Evolutionary conservation across 37 sponge, comb jelly and placozoan species (phyloP).

Genomic region (Lycopodina hypogea): DNA sequence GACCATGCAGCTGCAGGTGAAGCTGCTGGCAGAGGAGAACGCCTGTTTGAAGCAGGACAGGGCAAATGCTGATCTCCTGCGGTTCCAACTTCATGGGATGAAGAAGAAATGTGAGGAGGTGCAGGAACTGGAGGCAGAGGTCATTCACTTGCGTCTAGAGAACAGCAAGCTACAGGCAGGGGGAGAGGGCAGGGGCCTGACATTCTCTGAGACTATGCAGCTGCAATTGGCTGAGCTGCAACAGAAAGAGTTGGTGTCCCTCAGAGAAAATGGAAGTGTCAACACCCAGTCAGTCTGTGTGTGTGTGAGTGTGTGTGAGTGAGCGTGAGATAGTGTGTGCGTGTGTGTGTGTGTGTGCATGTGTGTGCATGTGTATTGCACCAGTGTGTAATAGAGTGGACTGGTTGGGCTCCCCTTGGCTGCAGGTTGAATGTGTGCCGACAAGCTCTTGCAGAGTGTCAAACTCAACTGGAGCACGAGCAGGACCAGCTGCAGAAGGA

Average conservation of each 20-base stretch:
- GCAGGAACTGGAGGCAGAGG: slow-evolving; percentile 15
- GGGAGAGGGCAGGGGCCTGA: neutral
- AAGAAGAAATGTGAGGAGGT: slow-evolving; percentile 30
- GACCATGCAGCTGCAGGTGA: slow-evolving; percentile 18
- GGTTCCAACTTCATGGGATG: slow-evolving; percentile 38
- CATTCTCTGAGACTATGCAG: slow-evolving; percentile 10
- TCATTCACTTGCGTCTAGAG: slow-evolving; percentile 14
- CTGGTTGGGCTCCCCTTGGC: too few species aligned
- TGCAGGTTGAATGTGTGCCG: neutral
- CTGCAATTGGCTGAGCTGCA: slow-evolving; percentile 39
- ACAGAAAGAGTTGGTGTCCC: slow-evolving; percentile 35
- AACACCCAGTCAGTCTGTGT: slow-evolving; percentile 10
- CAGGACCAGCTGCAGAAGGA: slow-evolving; percentile 16
- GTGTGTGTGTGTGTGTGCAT: too few species aligned
- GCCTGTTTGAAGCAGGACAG: neutral
- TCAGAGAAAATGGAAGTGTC: slow-evolving; percentile 29
- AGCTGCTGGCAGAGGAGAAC: slow-evolving; percentile 44
- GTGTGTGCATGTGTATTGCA: too few species aligned
- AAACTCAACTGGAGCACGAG: neutral
- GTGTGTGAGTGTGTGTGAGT: too few species aligned
- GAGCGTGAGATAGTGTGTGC: too few species aligned
- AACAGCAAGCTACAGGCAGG: slow-evolving; percentile 8
- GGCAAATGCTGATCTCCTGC: slow-evolving; percentile 17
- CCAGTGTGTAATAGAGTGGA: too few species aligned
- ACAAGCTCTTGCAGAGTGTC: neutral